These are phyloP conservation scores for Phalangium opilio DNA, from an alignment of 2,888 invertebrate species.

Conservation along the genomic window DNA sequence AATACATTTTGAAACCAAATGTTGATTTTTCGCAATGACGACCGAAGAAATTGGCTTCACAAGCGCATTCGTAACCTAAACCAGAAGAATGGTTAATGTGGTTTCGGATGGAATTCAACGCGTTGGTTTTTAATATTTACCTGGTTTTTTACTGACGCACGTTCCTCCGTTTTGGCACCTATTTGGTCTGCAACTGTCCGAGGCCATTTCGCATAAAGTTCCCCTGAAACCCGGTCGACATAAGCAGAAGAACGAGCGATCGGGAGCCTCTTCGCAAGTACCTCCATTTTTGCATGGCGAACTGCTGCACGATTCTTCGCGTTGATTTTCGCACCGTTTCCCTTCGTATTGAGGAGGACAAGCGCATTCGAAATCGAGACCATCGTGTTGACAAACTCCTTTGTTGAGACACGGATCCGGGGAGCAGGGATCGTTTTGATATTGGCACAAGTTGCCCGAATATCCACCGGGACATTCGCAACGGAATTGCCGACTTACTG, in stretches of 20 bases:
- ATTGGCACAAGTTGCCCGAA: conserved; percentile 64
- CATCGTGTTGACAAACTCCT: conserved; percentile 67
- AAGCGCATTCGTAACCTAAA: conserved; percentile 61
- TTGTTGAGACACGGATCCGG: conserved; percentile 75
- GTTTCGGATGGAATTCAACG: too few relatives aligned
- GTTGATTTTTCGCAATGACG: conserved; percentile 79
- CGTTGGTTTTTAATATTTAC: conserved; percentile 4
- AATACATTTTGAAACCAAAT: conserved; percentile 72
- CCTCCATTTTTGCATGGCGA: conserved; percentile 84
- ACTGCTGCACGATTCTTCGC: conserved; percentile 65
- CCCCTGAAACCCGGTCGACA: conserved; percentile 84
- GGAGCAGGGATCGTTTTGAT: conserved; percentile 74
- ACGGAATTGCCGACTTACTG: conserved; percentile 55
- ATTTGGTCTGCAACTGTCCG: conserved; percentile 79
- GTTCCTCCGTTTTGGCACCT: conserved; percentile 82
- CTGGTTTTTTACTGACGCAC: conserved; percentile 46
- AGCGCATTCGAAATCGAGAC: conserved; percentile 64
- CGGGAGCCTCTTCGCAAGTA: conserved; percentile 72
- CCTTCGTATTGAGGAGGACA: conserved; percentile 67
- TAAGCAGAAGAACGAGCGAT: conserved; percentile 76
- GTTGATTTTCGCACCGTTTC: conserved; percentile 63
- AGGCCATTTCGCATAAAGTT: conserved; percentile 65
- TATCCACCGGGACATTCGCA: conserved; percentile 73
- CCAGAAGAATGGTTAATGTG: neutral
- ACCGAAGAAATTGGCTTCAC: conserved; percentile 70